A percentile compares a stretch with the other conserved stretches of the same genome.
Evolutionary conservation across 2,888 invertebrate species (phyloP).

Genomic region (Drosophila gaucha): DNA sequence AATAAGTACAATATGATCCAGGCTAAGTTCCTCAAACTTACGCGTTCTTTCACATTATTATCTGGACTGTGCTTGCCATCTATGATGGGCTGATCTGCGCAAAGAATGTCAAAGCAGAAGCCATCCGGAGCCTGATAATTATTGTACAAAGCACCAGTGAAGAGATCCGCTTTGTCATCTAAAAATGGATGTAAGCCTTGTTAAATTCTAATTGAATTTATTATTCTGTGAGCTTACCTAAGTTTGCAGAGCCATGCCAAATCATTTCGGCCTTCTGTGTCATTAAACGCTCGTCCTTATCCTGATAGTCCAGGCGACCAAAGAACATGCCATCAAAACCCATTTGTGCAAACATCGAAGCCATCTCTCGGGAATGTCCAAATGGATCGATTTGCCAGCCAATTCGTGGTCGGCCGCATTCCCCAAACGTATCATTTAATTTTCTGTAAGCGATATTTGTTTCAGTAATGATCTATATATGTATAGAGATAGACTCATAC

Average conservation of each 20-base stretch:
- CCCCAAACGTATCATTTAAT: conserved; percentile 89
- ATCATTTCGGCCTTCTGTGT: conserved; percentile 91
- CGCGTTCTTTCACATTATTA: conserved; percentile 92
- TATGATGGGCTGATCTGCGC: conserved; percentile 93
- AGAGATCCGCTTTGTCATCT: conserved; percentile 86
- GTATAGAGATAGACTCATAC: background rate
- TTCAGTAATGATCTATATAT: background rate
- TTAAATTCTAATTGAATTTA: background rate
- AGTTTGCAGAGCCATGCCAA: conserved; percentile 91
- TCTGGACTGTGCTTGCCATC: conserved; percentile 92
- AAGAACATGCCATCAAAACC: conserved; percentile 95
- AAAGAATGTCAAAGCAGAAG: conserved; percentile 96
- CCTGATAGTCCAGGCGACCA: conserved; percentile 94
- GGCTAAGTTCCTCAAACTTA: conserved; percentile 83
- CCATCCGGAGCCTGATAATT: conserved; percentile 94
- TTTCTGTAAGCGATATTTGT: conserved; percentile 83
- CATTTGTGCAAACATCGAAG: conserved; percentile 91
- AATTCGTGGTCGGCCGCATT: conserved; percentile 90
- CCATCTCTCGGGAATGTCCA: conserved; percentile 94
- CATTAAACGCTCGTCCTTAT: conserved; percentile 88
- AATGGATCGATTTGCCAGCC: conserved; percentile 96
- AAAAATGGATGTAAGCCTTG: background rate
- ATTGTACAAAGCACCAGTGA: conserved; percentile 93
- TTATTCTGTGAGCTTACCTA: conserved; percentile 85
- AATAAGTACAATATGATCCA: background rate